Base-by-base conservation (phyloP, 2,797 vertebrate species). In the Melanotaenia boesemani region DNA sequence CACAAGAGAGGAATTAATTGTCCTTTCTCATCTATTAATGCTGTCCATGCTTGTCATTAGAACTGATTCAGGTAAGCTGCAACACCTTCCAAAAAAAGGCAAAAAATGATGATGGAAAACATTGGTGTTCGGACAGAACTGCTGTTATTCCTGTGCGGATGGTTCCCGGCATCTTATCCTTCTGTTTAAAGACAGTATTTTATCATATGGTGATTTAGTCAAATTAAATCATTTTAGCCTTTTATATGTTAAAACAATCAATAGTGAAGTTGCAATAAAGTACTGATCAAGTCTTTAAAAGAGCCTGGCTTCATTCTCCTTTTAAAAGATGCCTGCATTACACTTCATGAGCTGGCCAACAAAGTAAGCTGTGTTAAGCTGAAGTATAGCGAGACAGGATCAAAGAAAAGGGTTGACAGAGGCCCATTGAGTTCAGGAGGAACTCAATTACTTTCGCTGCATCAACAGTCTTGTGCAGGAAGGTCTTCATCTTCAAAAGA, bases 401-500 rank as follows among this genome's bases (percentile, higher is more conserved):
- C 6, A 55, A 52, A 74, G 30, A 28, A 66, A 28, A 30, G 9
- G 41, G 65, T 63, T 32, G 72, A 74, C 56, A 22, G 50, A 58
- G 30, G 72, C 61, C 54, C 67, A 76, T 55, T 72, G 74, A 79
- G 39, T 73, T 69, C 81, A 66, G 83, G 13, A 67, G 81, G 62
- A 79, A 82, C 67, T 24, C 11, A 73, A 54, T 32, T 77, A 79
- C 11, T 66, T 84, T 69, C 80, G 81, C 84, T 85, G 79, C 74
- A 80, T 76, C 69, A 44, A 76, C 75, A 78, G 55, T 76, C 65
- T 77, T 9, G 57, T 73, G 82, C 36, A 48, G 77, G 73, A 78
- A 80, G 76, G 78, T 86, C 86, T 85, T 81, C 78, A 24, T 81
- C 70, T 87, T 76, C 63, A 77, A 58, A 81, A 52, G 52, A 69